Evolutionary conservation across 2,797 vertebrate genomes (phyloP), one percentile per base, ranked within the genome.

Genomic region (Staurois parvus): DNA sequence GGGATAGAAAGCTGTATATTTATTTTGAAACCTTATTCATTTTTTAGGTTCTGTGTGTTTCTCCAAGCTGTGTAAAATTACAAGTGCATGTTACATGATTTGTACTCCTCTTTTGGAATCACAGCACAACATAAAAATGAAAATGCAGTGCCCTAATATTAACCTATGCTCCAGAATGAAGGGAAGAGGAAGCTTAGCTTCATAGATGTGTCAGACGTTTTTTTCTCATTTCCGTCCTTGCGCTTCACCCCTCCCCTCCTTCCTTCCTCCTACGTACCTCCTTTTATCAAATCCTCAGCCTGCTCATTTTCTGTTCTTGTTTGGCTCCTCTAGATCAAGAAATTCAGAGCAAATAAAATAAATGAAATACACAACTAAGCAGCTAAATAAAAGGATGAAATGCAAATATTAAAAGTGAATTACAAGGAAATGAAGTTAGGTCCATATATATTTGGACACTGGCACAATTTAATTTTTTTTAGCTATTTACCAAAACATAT

Each of bases 211-310:
- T 79, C 66, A 79, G 34, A 30, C 13, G 48, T 45, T 37, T 70
- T 17, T n/a, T 56, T 76, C 45, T 79, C 4, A 13, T 0, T 66
- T 79, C 73, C 11, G 28, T n/a, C 64, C 29, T 0, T 26, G 21
- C 72, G 42, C 3, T 40, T 10, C 42, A 45, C 28, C 0, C 10
- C 64, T 37, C 56, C 37, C 28, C 26, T 29, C 29, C 15, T 28
- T 19, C 84, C 68, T 56, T 70, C 72, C 81, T 24, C 76, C 32
- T 59, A 15, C 77, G 4, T 29, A 29, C 75, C 40, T 29, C 24
- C 13, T 68, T 24, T 40, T 72, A n/a, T 26, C 52, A 79, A 17
- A 48, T n/a, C 21, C 42, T 69, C 67, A 66, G 40, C 15, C 42
- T 32, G 73, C 45, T 56, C 34, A 37, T 42, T 66, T 64, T 40